A percentile compares a stretch with the other conserved stretches of the same genome.
These are phyloP conservation scores for Crossoptilon crossoptilon DNA, from an alignment of 2,797 vertebrate genomes.

Conservation along the genomic window DNA sequence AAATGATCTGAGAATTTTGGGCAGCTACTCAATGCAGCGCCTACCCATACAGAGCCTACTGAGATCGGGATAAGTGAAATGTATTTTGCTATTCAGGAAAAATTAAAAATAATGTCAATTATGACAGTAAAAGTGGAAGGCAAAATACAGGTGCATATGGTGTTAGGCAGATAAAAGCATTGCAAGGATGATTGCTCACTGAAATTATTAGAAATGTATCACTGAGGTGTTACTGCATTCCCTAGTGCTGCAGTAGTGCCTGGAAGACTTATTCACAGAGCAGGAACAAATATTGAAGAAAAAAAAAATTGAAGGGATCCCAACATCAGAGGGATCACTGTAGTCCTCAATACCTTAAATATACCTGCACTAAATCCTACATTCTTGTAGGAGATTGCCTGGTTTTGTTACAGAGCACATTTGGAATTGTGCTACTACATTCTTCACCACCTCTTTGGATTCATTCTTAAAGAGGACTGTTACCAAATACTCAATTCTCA, in stretches of 20 bases:
- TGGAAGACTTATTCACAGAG: background rate
- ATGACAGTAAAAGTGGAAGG: background rate
- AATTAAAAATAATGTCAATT: background rate
- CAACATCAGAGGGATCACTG: background rate
- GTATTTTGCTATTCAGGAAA: conserved; percentile 28
- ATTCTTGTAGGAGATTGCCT: background rate
- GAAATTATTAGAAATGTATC: conserved; percentile 3
- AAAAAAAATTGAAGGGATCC: background rate
- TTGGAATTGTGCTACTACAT: rapidly evolving
- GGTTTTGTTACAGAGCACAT: background rate
- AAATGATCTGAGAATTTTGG: background rate
- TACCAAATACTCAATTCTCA: background rate
- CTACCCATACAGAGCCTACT: background rate
- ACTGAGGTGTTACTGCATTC: background rate
- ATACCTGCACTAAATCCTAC: background rate
- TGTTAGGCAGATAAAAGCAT: background rate
- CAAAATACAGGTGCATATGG: conserved; percentile 14
- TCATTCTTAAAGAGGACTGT: background rate
- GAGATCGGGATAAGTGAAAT: conserved; percentile 6
- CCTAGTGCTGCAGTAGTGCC: background rate
- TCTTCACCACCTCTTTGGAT: background rate
- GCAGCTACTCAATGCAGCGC: background rate
- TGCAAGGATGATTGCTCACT: background rate
- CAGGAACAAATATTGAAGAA: background rate
- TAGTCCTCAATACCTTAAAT: background rate